Conservation (phyloP, 53 echinoderm and acorn worm species). For the Patiria pectinifera region DNA sequence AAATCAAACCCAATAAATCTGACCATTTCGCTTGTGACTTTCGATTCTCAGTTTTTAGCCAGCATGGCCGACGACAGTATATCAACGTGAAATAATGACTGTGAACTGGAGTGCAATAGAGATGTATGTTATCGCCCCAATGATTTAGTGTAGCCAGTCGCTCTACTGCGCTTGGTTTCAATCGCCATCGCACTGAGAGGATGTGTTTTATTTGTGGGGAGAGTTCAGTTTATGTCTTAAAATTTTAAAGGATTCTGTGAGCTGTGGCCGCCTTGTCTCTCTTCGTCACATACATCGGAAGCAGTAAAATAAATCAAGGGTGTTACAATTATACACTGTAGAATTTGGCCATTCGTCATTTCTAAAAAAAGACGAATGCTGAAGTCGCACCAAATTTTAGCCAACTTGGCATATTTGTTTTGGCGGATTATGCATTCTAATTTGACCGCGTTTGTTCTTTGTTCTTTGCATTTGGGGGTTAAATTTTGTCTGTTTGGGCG, state of each 20-base stretch:
- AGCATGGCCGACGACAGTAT: constrained; percentile 10
- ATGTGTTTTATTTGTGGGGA: background rate
- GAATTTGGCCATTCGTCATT: too few relatives aligned
- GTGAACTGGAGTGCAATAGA: constrained; percentile 53
- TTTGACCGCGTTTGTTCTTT: background rate
- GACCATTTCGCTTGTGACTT: constrained; percentile 11
- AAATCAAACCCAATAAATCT: constrained; percentile 55
- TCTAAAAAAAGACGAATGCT: too few relatives aligned
- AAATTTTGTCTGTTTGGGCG: background rate
- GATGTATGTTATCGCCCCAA: constrained; percentile 56
- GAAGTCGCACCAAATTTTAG: too few relatives aligned
- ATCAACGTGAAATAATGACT: constrained; percentile 62
- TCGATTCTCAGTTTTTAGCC: background rate
- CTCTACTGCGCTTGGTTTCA: background rate
- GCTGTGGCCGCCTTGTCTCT: background rate
- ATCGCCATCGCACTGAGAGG: background rate
- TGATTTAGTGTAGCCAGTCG: constrained; percentile 23
- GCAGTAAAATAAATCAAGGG: too few relatives aligned
- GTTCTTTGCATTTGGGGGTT: background rate
- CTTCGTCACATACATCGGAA: background rate
- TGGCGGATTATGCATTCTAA: background rate
- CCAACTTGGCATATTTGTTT: too few relatives aligned
- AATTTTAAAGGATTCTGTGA: too few relatives aligned
- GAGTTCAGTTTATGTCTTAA: background rate
- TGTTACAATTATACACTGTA: too few relatives aligned